Base-by-base conservation (phyloP, 2,888 invertebrate genomes). In the Spialia ferax region DNA sequence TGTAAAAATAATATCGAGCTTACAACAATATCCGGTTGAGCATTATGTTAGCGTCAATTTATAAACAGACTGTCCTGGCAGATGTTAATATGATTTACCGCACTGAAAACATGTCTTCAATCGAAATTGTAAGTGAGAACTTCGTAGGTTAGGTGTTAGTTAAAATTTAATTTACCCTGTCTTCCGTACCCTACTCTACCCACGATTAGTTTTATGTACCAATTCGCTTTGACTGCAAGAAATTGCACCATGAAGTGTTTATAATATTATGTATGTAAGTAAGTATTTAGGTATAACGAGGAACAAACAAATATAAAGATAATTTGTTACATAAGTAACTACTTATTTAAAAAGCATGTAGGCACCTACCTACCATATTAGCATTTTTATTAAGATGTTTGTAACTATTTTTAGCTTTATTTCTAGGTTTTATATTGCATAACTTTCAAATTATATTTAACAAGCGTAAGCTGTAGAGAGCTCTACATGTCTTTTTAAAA, bases 21-120 rank as follows among this genome's bases (percentile, higher is more conserved):
- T 81, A 84, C 76, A 84, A 86, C 84, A 88, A 91, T 89, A 90
- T 90, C 89, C 91, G 88, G 85, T 80, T 65, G 75, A 82, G 82
- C 80, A 83, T 86, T 78, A 82, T 78, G 80, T 79, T 81, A 78
- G 76, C 78, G 77, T 81, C 77, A 79, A 84, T 88, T 83, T 82
- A 85, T 84, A 82, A 86, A 83, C 80, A 80, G 78, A 77, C 82
- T 83, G 84, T 85, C 84, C 79, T 78, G 77, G 85, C 88, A 87
- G 86, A 88, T 89, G 88, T 81, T 81, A 72, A 79, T 79, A 78
- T 75, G 83, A 85, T 85, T 85, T 79, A 81, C 72, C 74, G 74
- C 71, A 79, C 78, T 73, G 77, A 82, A 78, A 79, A 77, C 75
- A 75, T 75, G 72, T 48, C 48, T 20, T 67, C 65, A 71, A 73